phyloP scores from a whole-genome alignment of 1,140 invertebrate species.

The Drosophila trapezifrons region DNA sequence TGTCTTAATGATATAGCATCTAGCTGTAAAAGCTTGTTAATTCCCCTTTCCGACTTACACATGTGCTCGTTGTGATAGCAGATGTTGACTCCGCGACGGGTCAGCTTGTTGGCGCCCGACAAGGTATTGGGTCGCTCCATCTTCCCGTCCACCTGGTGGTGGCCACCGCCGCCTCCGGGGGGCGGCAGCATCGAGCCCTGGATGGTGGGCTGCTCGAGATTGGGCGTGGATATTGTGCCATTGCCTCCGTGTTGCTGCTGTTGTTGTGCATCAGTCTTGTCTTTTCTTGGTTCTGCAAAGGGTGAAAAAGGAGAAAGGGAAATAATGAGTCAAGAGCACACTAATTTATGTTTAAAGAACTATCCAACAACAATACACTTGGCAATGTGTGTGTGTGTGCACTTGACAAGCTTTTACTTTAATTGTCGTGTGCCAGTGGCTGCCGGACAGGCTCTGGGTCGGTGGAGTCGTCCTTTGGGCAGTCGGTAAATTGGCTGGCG shows the following conservation, averaged over 20 bases:
- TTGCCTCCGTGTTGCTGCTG: conserved; percentile 86
- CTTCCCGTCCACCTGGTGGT: conserved; percentile 85
- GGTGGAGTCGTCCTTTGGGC: conserved; percentile 43
- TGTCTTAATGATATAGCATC: conserved; percentile 6
- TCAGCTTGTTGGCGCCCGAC: conserved; percentile 89
- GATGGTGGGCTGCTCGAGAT: conserved; percentile 85
- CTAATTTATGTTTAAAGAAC: conserved; percentile 63
- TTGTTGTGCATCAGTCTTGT: conserved; percentile 91
- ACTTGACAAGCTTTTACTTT: conserved; percentile 80
- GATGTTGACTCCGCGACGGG: conserved; percentile 87
- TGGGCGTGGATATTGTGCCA: conserved; percentile 87
- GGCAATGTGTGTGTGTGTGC: conserved; percentile 14
- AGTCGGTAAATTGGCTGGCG: conserved; percentile 60
- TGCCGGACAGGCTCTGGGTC: conserved; percentile 30
- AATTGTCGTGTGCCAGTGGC: conserved; percentile 69
- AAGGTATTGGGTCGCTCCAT: conserved; percentile 90
- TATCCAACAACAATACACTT: conserved; percentile 22
- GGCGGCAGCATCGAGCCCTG: conserved; percentile 84
- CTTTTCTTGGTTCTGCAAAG: conserved; percentile 93
- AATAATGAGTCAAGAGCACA: conserved; percentile 44
- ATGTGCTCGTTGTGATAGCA: conserved; percentile 89
- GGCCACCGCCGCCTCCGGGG: conserved; percentile 56
- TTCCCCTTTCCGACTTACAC: conserved; percentile 85
- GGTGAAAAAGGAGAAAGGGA: conserved; percentile 51
- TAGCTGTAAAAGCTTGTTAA: not conserved